Percentiles rank a stretch among this genome's conserved stretches.
phyloP scores from a whole-genome alignment of 2,888 invertebrate species.

The Helobdella robusta region DNA sequence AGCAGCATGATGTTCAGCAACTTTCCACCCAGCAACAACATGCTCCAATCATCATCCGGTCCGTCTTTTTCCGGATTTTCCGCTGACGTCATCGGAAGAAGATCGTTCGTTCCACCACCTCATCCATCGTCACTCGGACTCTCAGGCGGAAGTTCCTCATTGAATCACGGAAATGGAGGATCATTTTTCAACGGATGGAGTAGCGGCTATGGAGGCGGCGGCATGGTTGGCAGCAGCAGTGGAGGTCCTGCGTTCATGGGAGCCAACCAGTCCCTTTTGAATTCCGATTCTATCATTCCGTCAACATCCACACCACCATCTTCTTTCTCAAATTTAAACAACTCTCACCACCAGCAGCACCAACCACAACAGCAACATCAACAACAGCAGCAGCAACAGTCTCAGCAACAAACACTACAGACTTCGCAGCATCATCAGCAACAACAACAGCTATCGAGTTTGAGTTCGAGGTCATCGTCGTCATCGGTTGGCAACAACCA shows the following conservation, averaged over 20 bases:
- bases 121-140: background rate
- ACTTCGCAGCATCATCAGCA: background rate
- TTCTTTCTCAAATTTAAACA: background rate
- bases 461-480: background rate
- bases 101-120: conserved; percentile 11
- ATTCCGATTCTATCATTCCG: conserved; percentile 19
- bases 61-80: conserved; percentile 20
- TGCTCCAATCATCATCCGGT: background rate
- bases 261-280: background rate
- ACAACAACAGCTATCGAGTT: conserved; percentile 11
- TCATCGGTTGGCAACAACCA: conserved; percentile 11
- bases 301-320: conserved; percentile 5
- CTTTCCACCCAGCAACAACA: background rate
- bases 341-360: background rate
- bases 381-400: background rate
- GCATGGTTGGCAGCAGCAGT: background rate
- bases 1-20: conserved; percentile 18
- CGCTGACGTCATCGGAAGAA: conserved; percentile 14
- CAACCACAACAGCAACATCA: background rate
- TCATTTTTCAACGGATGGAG: conserved; percentile 11
- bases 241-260: conserved; percentile 17
- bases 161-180: background rate
- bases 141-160: background rate
- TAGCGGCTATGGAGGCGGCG: conserved; percentile 5
- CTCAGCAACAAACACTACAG: conserved; percentile 1